phyloP scores from a whole-genome alignment of 1,140 invertebrate genomes.

The Dendrolimus kikuchii region DNA sequence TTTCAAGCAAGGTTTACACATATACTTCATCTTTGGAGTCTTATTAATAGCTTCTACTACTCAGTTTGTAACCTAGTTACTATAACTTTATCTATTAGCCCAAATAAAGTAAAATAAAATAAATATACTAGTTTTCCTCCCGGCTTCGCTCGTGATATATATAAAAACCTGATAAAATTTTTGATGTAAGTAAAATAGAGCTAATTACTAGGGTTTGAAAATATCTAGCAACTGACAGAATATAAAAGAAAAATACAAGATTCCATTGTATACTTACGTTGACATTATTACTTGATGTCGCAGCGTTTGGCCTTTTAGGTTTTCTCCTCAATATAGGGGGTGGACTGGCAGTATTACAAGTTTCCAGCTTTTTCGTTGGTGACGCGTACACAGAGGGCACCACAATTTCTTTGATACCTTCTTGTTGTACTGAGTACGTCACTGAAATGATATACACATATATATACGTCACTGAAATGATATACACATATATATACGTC shows the following conservation, averaged over 20 bases:
- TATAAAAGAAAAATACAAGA: slow-evolving; percentile 12
- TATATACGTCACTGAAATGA: slow-evolving; percentile 32
- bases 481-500: slow-evolving; percentile 17
- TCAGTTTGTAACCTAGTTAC: too few species aligned
- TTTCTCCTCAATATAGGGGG: slow-evolving; percentile 75
- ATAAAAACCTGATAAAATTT: too few species aligned
- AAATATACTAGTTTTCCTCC: too few species aligned
- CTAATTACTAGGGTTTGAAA: too few species aligned
- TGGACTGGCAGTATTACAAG: slow-evolving; percentile 47
- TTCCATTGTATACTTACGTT: slow-evolving; percentile 53
- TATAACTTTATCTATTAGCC: too few species aligned
- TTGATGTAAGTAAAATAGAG: too few species aligned
- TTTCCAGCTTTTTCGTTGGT: slow-evolving; percentile 30
- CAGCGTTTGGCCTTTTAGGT: slow-evolving; percentile 30
- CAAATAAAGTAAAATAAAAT: too few species aligned
- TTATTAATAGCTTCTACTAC: too few species aligned
- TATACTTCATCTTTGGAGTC: too few species aligned
- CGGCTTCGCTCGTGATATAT: too few species aligned
- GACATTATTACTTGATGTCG: slow-evolving; percentile 39
- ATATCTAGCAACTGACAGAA: too few species aligned
- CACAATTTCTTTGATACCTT: slow-evolving; percentile 36
- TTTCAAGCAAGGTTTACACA: too few species aligned
- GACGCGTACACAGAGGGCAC: slow-evolving; percentile 47
- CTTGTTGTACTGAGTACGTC: slow-evolving; percentile 38
- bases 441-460: slow-evolving; percentile 27